Base-by-base conservation (phyloP, 2,888 invertebrate species). In the Erebia palarica region DNA sequence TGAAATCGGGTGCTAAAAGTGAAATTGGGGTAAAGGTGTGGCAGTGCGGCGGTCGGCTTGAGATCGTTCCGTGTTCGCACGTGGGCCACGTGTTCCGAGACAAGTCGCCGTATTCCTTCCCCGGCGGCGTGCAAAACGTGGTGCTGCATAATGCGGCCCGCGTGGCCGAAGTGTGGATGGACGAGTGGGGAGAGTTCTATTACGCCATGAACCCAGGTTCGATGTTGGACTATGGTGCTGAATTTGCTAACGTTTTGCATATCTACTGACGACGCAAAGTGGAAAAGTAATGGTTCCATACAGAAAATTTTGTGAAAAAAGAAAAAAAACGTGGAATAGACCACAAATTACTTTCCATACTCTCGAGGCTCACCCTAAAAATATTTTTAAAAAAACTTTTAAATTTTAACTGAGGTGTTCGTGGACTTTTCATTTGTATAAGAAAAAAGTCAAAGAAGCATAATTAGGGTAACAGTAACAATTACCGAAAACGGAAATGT, bases 151-250 rank as follows among this genome's bases (percentile, higher is more conserved):
- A 99, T 94, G 98, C 99, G 81, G 98, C 99, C 83, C 96, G 99
- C 84, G 98, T 99, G 83, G 99, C 99, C 83, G 98, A 99, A 92
- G 99, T 99, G 84, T 99, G 99, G 99, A 97, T 99, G 97, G 99
- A 99, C 95, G 98, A 99, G 93, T 99, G 99, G 97, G 97, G 98
- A 92, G 98, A 98, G 94, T 99, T 99, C 96, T 99, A 98, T 96
- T 98, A 98, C 96, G 97, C 98, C 94, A 98, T 99, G 97, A 98
- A 98, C 94, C 97, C 98, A 97, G 98, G 98, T 98, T 96, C 95
- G 94, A 88, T 73, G 71, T 76, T 73, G 78, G 80, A 79, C 75
- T 74, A 59, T 65, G 69, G 78, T 77, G 77, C 75, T 75, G 74
- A 27, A 64, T 72, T 67, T 73, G 79, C 80, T 85, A 82, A 79